These are phyloP conservation scores for Palythoa grandis DNA, from an alignment of 92 coral and sea anemone genomes.

Conservation along the genomic window DNA sequence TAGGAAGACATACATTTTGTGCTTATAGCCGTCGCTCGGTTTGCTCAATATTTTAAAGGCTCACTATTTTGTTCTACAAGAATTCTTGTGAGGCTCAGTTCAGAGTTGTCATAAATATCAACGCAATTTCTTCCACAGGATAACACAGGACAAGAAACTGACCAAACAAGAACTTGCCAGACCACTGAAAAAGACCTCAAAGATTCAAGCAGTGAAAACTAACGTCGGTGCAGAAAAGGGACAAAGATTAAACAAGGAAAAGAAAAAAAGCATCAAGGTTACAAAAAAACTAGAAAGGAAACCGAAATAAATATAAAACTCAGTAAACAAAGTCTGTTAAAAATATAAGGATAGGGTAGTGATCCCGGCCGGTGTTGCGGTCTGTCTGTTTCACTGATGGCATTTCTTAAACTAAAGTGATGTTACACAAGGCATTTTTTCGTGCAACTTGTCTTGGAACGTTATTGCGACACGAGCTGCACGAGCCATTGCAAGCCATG, in stretches of 20 bases:
- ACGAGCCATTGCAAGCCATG: too few species aligned
- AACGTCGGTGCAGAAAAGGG: not conserved
- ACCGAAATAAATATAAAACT: not conserved
- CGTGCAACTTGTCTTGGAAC: too few species aligned
- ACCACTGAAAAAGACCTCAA: not conserved
- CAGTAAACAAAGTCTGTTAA: not conserved
- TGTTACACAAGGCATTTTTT: too few species aligned
- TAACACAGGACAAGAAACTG: conserved; percentile 1
- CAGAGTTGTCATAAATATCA: not conserved
- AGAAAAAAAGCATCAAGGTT: not conserved
- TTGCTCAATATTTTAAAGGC: too few species aligned
- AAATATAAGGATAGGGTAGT: not conserved
- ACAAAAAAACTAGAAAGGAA: not conserved
- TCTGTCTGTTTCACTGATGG: too few species aligned
- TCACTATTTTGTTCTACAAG: not conserved
- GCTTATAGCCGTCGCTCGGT: too few species aligned
- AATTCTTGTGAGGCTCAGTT: not conserved
- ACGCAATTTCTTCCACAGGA: not conserved
- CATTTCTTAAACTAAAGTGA: too few species aligned
- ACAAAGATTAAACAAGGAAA: not conserved
- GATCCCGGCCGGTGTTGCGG: too few species aligned
- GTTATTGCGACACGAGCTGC: too few species aligned
- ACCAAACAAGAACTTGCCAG: not conserved
- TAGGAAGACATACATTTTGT: too few species aligned
- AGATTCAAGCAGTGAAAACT: not conserved